Percentiles rank a stretch among this genome's conserved stretches.
These are phyloP conservation scores for Panurus biarmicus DNA, from an alignment of 2,113 vertebrate species.

Conservation along the genomic window DNA sequence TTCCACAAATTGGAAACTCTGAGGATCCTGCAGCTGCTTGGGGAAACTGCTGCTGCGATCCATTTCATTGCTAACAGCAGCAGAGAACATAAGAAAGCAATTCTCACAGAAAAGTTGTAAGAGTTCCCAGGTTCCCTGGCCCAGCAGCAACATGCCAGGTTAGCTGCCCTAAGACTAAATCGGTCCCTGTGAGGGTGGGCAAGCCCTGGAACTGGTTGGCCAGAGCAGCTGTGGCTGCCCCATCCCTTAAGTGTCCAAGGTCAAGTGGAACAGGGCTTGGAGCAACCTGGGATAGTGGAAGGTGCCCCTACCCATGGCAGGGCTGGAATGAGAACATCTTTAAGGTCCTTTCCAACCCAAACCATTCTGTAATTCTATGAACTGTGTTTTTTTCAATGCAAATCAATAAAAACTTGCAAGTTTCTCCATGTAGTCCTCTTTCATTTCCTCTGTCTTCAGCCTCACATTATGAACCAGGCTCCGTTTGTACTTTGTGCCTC, in stretches of 20 bases:
- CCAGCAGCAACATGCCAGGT: neutral
- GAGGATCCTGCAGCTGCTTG: neutral
- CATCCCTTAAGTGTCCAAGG: neutral
- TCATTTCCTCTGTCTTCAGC: neutral
- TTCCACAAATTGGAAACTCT: neutral
- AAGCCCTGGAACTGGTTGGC: neutral
- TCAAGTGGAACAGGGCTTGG: neutral
- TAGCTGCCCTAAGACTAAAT: neutral
- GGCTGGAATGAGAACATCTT: rapidly evolving
- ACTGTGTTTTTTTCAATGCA: neutral
- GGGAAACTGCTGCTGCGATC: neutral
- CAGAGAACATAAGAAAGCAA: neutral
- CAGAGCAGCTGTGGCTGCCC: neutral
- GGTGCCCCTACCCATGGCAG: neutral
- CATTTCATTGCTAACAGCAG: neutral
- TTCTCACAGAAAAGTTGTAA: neutral
- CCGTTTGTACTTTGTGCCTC: neutral
- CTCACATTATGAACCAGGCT: neutral
- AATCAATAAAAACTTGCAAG: neutral
- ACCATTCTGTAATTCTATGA: neutral
- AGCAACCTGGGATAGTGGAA: neutral
- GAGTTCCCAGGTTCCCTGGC: neutral
- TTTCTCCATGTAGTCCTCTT: neutral
- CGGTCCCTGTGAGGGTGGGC: neutral
- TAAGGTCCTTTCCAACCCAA: neutral